Evolutionary conservation across 2,888 invertebrate species (phyloP), one percentile per base, ranked within the genome.

Genomic region (Cecidostiba fungosa): DNA sequence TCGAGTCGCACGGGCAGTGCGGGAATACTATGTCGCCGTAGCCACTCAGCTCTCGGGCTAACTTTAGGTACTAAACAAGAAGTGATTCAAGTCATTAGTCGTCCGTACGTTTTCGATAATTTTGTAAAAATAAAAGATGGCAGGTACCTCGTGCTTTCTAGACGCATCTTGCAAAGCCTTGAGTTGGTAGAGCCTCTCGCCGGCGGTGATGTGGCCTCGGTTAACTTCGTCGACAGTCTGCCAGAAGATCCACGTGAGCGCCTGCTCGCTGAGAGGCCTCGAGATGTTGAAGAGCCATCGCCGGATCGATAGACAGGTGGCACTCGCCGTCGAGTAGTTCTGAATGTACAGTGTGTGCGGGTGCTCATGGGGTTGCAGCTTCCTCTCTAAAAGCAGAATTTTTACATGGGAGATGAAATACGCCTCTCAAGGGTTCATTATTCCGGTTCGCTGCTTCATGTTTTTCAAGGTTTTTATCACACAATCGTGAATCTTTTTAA

Each of bases 311-410:
- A 99, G 95, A 92, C 99, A 99, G 76, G 98, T 98, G 89, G 98
- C 97, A 59, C 98, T 98, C 54, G 99, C 99, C 16, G 99, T 99
- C 88, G 98, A 98, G 93, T 99, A 99, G 94, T 99, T 99, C 94
- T 99, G 99, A 90, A 99, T 98, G 94, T 99, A 99, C 88, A 99
- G 95, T 90, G 98, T 98, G 94, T 99, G 99, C 0, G 99, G 99
- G 90, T 98, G 97, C 94, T 99, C 99, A 93, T 97, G 96, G 0
- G 97, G 96, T 90, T 97, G 97, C 86, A 99, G 94, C 94, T 99
- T 99, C 82, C 99, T 96, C 93, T 99, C 99, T 98, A 94, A 94
- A 94, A 74, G 59, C 14, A 66, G 54, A 59, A n/a, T 59, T 59
- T 59, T 59, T 59, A n/a, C 54, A 59, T 59, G 54, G 54, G 6